These are phyloP conservation scores for Cephus rjabovi DNA, from an alignment of 2,888 invertebrate species.

Conservation along the genomic window DNA sequence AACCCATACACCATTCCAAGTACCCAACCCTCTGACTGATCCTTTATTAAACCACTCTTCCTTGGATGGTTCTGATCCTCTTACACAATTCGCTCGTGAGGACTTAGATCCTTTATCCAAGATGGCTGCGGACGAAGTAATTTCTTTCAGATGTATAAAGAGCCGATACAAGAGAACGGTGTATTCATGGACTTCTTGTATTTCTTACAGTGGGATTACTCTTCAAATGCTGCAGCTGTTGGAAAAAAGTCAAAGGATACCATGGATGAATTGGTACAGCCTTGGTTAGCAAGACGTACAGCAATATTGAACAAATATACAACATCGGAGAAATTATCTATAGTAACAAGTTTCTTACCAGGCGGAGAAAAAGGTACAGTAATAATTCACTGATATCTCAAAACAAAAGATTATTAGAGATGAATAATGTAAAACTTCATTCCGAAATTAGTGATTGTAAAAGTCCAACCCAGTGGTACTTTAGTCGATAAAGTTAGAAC, in stretches of 20 bases:
- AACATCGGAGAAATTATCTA: conserved; percentile 92
- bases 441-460: conserved; percentile 74
- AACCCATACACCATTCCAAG: conserved; percentile 58
- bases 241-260: conserved; percentile 54
- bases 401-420: background rate
- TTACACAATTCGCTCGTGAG: conserved; percentile 77
- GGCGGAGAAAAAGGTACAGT: conserved; percentile 81
- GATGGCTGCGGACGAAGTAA: conserved; percentile 71
- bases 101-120: conserved; percentile 75
- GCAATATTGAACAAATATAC: conserved; percentile 91
- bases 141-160: conserved; percentile 12
- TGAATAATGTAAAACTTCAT: background rate
- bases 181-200: background rate
- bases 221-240: conserved; percentile 48
- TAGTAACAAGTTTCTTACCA: conserved; percentile 87
- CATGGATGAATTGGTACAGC: conserved; percentile 71
- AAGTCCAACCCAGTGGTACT: conserved; percentile 77
- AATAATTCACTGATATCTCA: background rate
- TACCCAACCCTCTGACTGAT: conserved; percentile 67
- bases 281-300: conserved; percentile 82
- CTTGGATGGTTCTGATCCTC: conserved; percentile 80
- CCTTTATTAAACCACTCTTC: conserved; percentile 68
- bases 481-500: conserved; percentile 90
- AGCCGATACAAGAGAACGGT: background rate
- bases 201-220: conserved; percentile 61